These are phyloP conservation scores for Heterohyrax brucei DNA, from an alignment of 2,797 vertebrate species.

Conservation along the genomic window DNA sequence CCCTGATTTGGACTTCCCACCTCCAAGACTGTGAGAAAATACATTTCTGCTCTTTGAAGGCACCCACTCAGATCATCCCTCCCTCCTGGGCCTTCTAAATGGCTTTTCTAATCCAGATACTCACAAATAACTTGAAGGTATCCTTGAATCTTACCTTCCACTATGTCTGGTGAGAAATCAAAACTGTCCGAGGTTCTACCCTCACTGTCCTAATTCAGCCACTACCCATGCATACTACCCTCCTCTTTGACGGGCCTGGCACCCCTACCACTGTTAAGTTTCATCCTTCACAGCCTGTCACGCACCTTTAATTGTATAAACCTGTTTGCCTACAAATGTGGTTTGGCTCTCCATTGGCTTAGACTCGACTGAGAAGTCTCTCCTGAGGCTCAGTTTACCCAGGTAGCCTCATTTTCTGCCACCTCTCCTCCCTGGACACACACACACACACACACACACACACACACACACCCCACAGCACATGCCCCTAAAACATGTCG, in stretches of 20 bases:
- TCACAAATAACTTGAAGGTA: not conserved
- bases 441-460: too few relatives aligned
- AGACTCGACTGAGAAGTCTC: not conserved
- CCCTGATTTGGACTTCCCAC: not conserved
- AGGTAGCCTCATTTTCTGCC: not conserved
- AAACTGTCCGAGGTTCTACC: too few relatives aligned
- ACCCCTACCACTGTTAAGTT: not conserved
- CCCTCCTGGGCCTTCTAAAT: not conserved
- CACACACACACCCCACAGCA: not conserved
- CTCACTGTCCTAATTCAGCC: not conserved
- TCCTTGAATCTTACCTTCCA: not conserved
- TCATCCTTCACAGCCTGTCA: not conserved
- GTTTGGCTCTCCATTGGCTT: not conserved
- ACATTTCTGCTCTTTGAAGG: not conserved
- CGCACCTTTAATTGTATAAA: not conserved
- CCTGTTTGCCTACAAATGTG: not conserved
- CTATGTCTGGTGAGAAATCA: not conserved
- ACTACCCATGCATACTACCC: rapidly evolving
- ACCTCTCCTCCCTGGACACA: not conserved
- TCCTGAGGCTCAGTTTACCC: not conserved
- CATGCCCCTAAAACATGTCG: not conserved
- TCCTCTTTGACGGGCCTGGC: not conserved
- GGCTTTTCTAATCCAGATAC: not conserved
- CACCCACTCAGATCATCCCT: not conserved
- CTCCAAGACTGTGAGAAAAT: not conserved